Evolutionary conservation across 2,888 invertebrate genomes (phyloP).

Genomic region (Dolomedes plantarius): DNA sequence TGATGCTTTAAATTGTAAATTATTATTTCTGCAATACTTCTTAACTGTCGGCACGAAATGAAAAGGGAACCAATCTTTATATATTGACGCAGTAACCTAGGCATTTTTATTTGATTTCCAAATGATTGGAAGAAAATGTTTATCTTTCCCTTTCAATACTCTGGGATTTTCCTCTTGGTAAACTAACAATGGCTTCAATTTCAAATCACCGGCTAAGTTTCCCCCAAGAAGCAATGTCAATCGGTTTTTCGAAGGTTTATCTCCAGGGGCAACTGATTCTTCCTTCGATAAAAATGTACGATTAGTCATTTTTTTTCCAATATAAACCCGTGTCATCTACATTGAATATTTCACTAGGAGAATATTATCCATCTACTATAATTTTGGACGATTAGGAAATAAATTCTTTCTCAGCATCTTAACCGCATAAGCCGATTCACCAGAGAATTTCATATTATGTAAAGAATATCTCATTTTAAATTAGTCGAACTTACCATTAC

Average conservation of each 20-base stretch:
- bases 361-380: slow-evolving; percentile 24
- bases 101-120: slow-evolving; percentile 20
- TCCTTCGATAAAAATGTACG: slow-evolving; percentile 9
- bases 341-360: slow-evolving; percentile 23
- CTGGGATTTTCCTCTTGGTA: no score
- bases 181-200: no score
- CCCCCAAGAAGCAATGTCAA: no score
- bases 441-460: slow-evolving; percentile 45
- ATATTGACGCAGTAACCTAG: background rate
- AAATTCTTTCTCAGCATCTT: slow-evolving; percentile 22
- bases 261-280: no score
- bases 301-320: slow-evolving; percentile 5
- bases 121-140: slow-evolving; percentile 27
- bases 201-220: no score
- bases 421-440: background rate
- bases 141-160: no score
- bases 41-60: background rate
- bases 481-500: no score
- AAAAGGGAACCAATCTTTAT: slow-evolving; percentile 15
- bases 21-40: slow-evolving; percentile 23
- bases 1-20: slow-evolving; percentile 43
- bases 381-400: slow-evolving; percentile 11
- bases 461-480: slow-evolving; percentile 64
- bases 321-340: background rate
- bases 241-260: slow-evolving; percentile 24